Percentiles rank a stretch among this genome's conserved stretches.
phyloP scores from a whole-genome alignment of 2,113 vertebrate species.

The Myotis yumanensis region DNA sequence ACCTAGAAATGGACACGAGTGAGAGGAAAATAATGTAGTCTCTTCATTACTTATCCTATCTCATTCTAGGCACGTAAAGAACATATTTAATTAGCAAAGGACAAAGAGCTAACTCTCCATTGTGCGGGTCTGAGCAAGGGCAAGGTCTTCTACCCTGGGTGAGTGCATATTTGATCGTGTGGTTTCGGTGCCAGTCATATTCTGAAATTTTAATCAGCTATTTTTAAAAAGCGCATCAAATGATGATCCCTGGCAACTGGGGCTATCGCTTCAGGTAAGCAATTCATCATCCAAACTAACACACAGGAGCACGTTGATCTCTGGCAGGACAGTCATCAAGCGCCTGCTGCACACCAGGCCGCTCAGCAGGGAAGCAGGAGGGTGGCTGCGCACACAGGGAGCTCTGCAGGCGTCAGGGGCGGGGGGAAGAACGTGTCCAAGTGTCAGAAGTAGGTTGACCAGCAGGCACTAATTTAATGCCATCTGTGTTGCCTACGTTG shows the following conservation, averaged over 20 bases:
- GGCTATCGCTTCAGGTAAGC: background rate
- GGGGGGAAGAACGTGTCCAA: background rate
- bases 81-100: constrained; percentile 14
- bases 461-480: background rate
- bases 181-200: background rate
- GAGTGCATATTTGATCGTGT: background rate
- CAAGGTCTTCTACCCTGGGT: background rate
- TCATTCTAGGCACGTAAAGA: constrained; percentile 8
- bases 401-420: background rate
- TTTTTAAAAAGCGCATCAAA: background rate
- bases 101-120: background rate
- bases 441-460: background rate
- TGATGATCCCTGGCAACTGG: background rate
- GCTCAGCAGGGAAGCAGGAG: background rate
- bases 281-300: background rate
- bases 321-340: background rate
- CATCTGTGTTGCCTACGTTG: background rate
- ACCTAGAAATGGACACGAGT: constrained; percentile 78
- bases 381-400: no score
- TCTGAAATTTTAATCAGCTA: background rate
- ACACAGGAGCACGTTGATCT: background rate
- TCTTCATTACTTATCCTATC: background rate
- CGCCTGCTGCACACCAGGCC: background rate
- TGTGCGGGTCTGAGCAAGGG: background rate
- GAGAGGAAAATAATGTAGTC: constrained; percentile 43